These are phyloP conservation scores for Cyclura pinguis DNA, from an alignment of 2,797 vertebrate genomes.

Conservation along the genomic window DNA sequence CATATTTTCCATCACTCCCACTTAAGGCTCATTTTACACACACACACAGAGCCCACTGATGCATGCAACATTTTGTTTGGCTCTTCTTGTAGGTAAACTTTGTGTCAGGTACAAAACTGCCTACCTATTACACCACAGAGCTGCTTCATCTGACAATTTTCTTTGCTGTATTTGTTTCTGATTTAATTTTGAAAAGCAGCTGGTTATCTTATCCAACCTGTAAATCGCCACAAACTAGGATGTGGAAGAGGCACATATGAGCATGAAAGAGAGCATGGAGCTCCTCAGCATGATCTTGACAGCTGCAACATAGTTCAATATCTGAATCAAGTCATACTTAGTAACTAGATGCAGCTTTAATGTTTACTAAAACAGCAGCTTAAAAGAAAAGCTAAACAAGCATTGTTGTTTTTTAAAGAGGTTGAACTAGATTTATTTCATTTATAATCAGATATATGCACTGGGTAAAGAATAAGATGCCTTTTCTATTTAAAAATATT, in stretches of 20 bases:
- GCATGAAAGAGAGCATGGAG: not conserved
- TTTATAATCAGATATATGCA: not conserved
- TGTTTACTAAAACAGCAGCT: not conserved
- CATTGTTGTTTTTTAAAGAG: not conserved
- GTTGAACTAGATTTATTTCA: not conserved
- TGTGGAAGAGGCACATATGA: no score
- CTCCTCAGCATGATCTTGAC: not conserved
- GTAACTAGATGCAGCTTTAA: not conserved
- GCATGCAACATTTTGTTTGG: not conserved
- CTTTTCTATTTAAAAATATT: slow-evolving; percentile 1
- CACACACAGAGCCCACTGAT: not conserved
- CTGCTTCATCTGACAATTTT: not conserved
- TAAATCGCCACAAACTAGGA: not conserved
- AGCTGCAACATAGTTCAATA: not conserved
- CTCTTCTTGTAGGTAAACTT: not conserved
- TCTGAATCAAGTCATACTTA: not conserved
- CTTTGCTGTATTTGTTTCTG: not conserved
- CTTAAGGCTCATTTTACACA: not conserved
- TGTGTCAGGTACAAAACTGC: not conserved
- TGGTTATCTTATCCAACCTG: not conserved
- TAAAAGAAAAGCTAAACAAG: slow-evolving; percentile 15
- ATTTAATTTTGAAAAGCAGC: not conserved
- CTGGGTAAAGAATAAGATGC: not conserved
- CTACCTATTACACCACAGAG: not conserved
- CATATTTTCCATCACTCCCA: not conserved